phyloP scores from a whole-genome alignment of 2,888 invertebrate species.

The Mythimna lalbum region DNA sequence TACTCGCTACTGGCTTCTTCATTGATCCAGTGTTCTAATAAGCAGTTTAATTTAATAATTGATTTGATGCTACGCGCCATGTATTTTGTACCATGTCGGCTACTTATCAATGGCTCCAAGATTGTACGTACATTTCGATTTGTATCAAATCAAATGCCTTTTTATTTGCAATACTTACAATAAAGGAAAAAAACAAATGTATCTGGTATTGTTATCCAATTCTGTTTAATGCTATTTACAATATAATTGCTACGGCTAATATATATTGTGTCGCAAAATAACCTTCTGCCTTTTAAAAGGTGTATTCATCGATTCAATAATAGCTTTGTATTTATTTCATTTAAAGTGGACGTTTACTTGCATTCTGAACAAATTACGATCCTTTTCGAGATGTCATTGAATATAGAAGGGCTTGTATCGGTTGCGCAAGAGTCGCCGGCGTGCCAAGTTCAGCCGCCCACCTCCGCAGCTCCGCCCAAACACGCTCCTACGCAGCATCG shows the following conservation, averaged over 20 bases:
- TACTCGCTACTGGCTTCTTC: slow-evolving; percentile 72
- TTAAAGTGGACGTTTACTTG: slow-evolving; percentile 41
- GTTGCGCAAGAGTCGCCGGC: slow-evolving; percentile 77
- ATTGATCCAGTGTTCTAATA: slow-evolving; percentile 75
- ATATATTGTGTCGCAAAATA: slow-evolving; percentile 57
- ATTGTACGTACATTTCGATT: slow-evolving; percentile 29
- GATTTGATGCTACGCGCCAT: slow-evolving; percentile 59
- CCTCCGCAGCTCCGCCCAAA: slow-evolving; percentile 80
- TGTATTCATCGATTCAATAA: slow-evolving; percentile 34
- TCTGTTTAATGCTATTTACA: slow-evolving; percentile 6
- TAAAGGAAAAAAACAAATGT: not conserved
- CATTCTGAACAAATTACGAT: slow-evolving; percentile 40
- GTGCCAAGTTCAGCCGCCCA: slow-evolving; percentile 86
- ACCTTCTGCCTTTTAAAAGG: slow-evolving; percentile 20
- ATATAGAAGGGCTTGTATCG: slow-evolving; percentile 77
- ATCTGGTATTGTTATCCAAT: not conserved
- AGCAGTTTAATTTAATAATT: slow-evolving; percentile 73
- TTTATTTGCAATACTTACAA: not conserved
- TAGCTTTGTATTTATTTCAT: slow-evolving; percentile 32
- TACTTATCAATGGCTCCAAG: slow-evolving; percentile 34
- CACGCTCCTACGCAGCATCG: slow-evolving; percentile 78
- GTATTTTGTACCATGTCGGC: slow-evolving; percentile 16
- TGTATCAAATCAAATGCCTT: slow-evolving; percentile 3
- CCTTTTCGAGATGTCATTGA: slow-evolving; percentile 67
- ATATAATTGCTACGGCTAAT: slow-evolving; percentile 1